These are phyloP conservation scores for Thaumatotibia leucotreta DNA, from an alignment of 1,140 invertebrate genomes.

Conservation along the genomic window DNA sequence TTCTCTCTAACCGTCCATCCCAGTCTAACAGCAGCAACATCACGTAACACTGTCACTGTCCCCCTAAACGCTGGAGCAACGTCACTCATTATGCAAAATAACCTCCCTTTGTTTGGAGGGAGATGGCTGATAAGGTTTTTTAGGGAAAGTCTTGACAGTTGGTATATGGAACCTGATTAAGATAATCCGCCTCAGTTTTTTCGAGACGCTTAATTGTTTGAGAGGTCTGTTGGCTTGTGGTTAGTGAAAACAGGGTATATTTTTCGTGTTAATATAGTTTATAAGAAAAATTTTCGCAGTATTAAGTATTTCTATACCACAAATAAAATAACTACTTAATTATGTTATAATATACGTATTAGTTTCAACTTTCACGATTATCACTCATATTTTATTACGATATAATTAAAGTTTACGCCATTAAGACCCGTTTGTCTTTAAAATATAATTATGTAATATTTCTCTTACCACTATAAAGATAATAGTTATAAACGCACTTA, in stretches of 20 bases:
- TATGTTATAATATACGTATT: too few relatives aligned
- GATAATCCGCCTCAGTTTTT: conserved; percentile 52
- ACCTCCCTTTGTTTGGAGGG: conserved; percentile 60
- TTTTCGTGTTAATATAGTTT: neutral
- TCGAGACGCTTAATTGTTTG: conserved; percentile 47
- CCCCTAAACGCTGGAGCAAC: conserved; percentile 62
- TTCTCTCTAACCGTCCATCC: conserved; percentile 51
- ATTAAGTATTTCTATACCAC: neutral
- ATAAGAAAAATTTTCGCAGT: too few relatives aligned
- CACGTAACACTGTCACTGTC: conserved; percentile 37
- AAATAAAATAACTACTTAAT: neutral
- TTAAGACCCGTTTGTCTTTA: too few relatives aligned
- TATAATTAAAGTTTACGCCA: too few relatives aligned
- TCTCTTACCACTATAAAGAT: too few relatives aligned
- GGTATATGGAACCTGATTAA: conserved; percentile 71
- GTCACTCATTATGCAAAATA: conserved; percentile 76
- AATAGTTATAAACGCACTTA: too few relatives aligned
- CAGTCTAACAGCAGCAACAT: conserved; percentile 13
- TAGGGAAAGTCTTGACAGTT: conserved; percentile 61
- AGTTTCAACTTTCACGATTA: too few relatives aligned
- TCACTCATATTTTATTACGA: too few relatives aligned
- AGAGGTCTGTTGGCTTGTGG: neutral
- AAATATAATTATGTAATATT: too few relatives aligned
- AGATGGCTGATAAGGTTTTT: conserved; percentile 59
- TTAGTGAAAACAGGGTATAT: neutral